Conservation (phyloP, 2,113 vertebrate genomes). For the Dolichallabes microphthalmus region DNA sequence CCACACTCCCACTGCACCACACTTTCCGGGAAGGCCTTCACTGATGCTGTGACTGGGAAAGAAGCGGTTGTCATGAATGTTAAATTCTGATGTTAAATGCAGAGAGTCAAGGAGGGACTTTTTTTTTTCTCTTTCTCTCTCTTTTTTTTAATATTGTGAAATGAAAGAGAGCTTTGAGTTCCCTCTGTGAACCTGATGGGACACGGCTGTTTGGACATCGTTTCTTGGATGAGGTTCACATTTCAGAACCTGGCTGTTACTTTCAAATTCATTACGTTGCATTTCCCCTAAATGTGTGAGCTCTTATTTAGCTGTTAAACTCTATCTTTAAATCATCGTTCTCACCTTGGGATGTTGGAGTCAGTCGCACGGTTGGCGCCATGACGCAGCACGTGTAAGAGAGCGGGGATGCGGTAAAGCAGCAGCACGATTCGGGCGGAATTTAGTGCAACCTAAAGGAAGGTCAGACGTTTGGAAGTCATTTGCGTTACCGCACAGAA, state of each 20-base stretch:
- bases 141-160: neutral
- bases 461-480: constrained; percentile 27
- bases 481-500: constrained; percentile 3
- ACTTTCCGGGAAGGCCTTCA: constrained; percentile 45
- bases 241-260: neutral
- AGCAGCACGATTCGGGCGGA: neutral
- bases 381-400: neutral
- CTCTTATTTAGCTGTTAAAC: neutral
- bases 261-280: neutral
- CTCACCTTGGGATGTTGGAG: neutral
- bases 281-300: neutral
- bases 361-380: neutral
- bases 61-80: constrained; percentile 1
- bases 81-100: neutral
- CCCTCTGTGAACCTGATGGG: neutral
- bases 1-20: constrained; percentile 60
- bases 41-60: neutral
- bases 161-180: constrained; percentile 1
- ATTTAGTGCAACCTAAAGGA: neutral
- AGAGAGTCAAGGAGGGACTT: neutral
- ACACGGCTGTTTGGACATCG: neutral
- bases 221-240: neutral
- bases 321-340: neutral
- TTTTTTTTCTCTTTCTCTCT: no score
- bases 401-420: neutral